phyloP scores from a whole-genome alignment of 2,113 vertebrate genomes.

The Rutilus rutilus region DNA sequence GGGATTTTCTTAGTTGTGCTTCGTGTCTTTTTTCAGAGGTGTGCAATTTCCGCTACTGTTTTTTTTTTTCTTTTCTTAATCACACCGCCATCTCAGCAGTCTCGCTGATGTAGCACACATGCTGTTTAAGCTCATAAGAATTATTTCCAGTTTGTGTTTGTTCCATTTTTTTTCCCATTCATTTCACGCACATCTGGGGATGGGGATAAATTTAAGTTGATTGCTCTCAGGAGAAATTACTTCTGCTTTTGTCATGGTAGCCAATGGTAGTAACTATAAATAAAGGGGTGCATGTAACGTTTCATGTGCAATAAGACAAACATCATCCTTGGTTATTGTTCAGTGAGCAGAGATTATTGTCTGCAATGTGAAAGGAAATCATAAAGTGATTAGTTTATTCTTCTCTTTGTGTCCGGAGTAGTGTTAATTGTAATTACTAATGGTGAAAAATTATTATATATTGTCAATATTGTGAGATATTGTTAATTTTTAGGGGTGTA shows the following conservation, averaged over 20 bases:
- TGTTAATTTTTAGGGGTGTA: too few species aligned
- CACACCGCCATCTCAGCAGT: background rate
- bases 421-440: background rate
- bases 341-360: background rate
- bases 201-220: background rate
- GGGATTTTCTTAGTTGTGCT: background rate
- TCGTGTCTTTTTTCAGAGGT: background rate
- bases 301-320: background rate
- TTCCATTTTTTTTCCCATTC: background rate
- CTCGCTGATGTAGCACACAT: background rate
- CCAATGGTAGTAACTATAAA: background rate
- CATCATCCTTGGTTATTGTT: background rate
- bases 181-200: slow-evolving; percentile 37
- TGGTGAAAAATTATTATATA: background rate
- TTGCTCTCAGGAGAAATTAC: slow-evolving; percentile 38
- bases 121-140: slow-evolving; percentile 34
- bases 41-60: slow-evolving; percentile 27
- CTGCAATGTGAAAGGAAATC: background rate
- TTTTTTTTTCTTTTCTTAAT: slow-evolving; percentile 7
- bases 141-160: slow-evolving; percentile 13
- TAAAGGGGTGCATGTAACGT: background rate
- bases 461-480: background rate
- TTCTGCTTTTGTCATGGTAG: background rate
- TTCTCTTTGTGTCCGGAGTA: background rate
- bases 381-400: background rate